phyloP scores from a whole-genome alignment of 2,113 vertebrate genomes.

The Procapra przewalskii region DNA sequence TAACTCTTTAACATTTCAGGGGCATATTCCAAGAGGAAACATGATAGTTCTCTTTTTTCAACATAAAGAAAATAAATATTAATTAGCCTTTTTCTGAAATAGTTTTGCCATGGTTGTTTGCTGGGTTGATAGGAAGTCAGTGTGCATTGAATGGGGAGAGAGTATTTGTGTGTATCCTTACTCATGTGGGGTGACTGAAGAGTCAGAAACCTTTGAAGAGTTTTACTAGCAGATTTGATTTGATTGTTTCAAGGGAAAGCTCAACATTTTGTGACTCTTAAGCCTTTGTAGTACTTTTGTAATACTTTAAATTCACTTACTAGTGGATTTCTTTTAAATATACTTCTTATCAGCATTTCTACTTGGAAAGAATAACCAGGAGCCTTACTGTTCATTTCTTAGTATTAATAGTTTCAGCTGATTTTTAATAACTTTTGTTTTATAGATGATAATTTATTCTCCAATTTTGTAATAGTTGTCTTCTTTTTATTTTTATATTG shows the following conservation, averaged over 20 bases:
- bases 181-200: background rate
- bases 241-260: background rate
- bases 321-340: background rate
- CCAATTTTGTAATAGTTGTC: background rate
- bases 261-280: background rate
- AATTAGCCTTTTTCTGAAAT: conserved; percentile 36
- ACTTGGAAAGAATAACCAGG: background rate
- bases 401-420: background rate
- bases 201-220: background rate
- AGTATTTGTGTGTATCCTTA: background rate
- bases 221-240: background rate
- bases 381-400: background rate
- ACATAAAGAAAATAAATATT: conserved; percentile 56
- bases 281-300: background rate
- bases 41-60: conserved; percentile 56
- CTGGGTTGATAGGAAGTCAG: background rate
- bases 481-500: background rate
- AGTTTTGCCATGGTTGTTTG: background rate
- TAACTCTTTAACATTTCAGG: conserved; percentile 42
- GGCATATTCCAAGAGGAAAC: conserved; percentile 55
- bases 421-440: background rate
- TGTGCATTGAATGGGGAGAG: background rate
- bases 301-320: background rate
- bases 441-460: background rate
- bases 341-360: background rate